Evolutionary conservation across 2,888 invertebrate genomes (phyloP).

Genomic region (Acronicta aceris): DNA sequence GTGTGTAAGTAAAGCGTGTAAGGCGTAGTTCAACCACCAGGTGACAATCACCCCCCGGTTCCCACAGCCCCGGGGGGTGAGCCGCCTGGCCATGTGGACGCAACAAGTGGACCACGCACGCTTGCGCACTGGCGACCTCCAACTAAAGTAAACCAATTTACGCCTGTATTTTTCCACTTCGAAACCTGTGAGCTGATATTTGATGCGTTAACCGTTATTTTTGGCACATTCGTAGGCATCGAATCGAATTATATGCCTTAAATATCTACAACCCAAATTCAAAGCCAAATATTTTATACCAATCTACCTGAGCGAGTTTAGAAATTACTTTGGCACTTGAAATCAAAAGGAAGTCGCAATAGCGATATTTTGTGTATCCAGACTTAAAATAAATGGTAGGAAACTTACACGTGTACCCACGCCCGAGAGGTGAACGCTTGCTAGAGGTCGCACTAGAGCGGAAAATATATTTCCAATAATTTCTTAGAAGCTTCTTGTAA

Average conservation of each 20-base stretch:
- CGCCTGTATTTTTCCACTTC: conserved; percentile 79
- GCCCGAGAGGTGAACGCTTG: conserved; percentile 30
- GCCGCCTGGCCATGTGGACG: conserved; percentile 74
- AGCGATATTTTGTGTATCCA: too few species aligned
- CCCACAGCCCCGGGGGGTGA: conserved; percentile 59
- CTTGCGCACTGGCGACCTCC: conserved; percentile 67
- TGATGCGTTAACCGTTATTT: not conserved
- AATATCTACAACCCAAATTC: too few species aligned
- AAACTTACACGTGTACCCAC: conserved; percentile 37
- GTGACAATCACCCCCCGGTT: conserved; percentile 64
- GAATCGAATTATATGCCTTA: not conserved
- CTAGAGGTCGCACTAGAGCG: conserved; percentile 25
- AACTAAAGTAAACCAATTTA: conserved; percentile 62
- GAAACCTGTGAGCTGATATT: conserved; percentile 31
- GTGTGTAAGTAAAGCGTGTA: conserved; percentile 31
- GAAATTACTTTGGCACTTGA: not conserved
- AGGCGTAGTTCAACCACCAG: conserved; percentile 58
- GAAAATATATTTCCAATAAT: conserved; percentile 22
- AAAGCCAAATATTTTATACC: not conserved
- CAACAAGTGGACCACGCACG: conserved; percentile 81
- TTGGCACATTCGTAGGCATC: not conserved
- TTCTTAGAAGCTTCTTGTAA: conserved; percentile 17
- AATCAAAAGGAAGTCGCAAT: too few species aligned
- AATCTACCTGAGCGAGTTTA: not conserved
- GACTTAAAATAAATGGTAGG: conserved; percentile 20